Conservation (phyloP, 2,113 vertebrate species). For the Edolisoma coerulescens region DNA sequence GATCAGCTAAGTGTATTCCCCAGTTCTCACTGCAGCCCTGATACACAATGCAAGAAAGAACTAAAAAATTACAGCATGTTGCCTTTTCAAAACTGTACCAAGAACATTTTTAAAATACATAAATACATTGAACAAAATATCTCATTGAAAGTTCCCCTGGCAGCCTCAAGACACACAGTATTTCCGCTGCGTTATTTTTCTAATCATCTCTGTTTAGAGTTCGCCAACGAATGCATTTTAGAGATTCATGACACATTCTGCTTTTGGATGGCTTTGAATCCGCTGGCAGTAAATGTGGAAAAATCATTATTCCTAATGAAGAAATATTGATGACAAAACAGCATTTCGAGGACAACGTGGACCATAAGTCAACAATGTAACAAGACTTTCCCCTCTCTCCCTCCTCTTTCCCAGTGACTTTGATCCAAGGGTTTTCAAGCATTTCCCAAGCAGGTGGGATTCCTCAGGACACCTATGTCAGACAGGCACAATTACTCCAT, state of each 20-base stretch:
- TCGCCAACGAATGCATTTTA: constrained; percentile 43
- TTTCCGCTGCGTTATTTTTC: constrained; percentile 26
- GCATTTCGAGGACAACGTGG: constrained; percentile 65
- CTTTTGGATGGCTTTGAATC: constrained; percentile 58
- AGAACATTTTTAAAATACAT: constrained; percentile 8
- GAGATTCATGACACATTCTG: constrained; percentile 64
- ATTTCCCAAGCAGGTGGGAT: background rate
- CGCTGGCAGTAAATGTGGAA: constrained; percentile 68
- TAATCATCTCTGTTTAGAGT: constrained; percentile 55
- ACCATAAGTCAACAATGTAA: constrained; percentile 47
- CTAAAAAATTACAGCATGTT: background rate
- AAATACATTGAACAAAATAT: constrained; percentile 47
- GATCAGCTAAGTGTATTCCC: constrained; percentile 26
- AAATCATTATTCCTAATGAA: constrained; percentile 72
- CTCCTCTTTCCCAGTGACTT: background rate
- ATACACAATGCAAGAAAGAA: background rate
- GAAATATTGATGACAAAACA: constrained; percentile 70
- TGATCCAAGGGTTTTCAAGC: constrained; percentile 10
- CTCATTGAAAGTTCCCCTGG: constrained; percentile 44
- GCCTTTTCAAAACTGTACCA: background rate
- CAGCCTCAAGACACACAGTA: constrained; percentile 36
- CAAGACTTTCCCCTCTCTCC: background rate
- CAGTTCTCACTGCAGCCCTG: background rate
- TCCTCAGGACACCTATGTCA: background rate
- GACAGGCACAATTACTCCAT: background rate